Evolutionary conservation across 1,140 invertebrate genomes (phyloP), one percentile per base, ranked within the genome.

Genomic region (Zaprionus inermis): DNA sequence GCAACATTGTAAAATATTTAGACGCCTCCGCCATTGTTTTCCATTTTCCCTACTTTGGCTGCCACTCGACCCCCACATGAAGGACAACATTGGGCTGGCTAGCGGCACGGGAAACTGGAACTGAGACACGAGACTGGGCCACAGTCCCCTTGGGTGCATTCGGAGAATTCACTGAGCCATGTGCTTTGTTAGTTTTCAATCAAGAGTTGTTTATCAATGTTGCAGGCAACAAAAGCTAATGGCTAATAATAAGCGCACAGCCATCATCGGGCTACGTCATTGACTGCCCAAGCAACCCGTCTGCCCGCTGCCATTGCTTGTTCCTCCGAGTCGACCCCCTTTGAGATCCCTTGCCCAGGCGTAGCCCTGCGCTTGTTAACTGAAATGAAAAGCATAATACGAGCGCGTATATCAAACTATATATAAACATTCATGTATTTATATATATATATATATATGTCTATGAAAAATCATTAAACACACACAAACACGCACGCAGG

Each of bases 151-250:
- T 58, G 82, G 79, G 72, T 71, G 69, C 78, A 85, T 79, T 81
- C 52, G 56, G 68, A 67, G 57, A 79, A 76, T 79, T 55, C 65
- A 77, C 72, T 81, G 78, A 77, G 76, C 79, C 79, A 77, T 82
- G 76, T 30, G 76, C 76, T 79, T 79, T 86, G 83, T 86, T 86
- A 75, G 82, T 86, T 86, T 88, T 86, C 83, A 86, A 86, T 86
- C 83, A 86, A 71, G 76, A 79, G 58, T 81, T 86, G 79, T 79
- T 86, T 86, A 79, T 86, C 79, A 86, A 82, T 82, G 67, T 77
- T 82, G 83, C 76, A 71, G 55, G 60, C 76, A 81, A 76, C 75
- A 86, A 86, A 79, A 79, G 79, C 72, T 79, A 82, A 86, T 77
- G 72, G 72, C 79, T 86, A 82, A 88, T 86, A 86, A 79, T 72